phyloP scores from a whole-genome alignment of 1,140 invertebrate species.

The Sipha flava region DNA sequence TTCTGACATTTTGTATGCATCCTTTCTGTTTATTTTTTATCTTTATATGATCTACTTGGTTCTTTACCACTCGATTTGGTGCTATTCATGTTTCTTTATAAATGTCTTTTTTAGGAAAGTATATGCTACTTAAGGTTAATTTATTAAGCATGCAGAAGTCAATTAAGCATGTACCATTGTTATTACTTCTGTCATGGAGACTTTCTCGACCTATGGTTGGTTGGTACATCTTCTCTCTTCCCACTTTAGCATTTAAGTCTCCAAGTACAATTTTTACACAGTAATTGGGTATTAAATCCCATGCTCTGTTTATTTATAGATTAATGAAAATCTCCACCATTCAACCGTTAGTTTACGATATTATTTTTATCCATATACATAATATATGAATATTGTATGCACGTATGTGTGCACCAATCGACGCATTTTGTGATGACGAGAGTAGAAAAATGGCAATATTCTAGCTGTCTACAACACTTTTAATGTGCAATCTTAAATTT shows the following conservation, averaged over 20 bases:
- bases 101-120: neutral
- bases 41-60: neutral
- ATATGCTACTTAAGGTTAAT: neutral
- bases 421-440: too few species aligned
- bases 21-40: neutral
- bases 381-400: too few species aligned
- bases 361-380: too few species aligned
- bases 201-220: neutral
- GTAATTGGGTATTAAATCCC: neutral
- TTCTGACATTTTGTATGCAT: neutral
- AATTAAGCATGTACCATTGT: neutral
- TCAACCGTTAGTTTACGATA: too few species aligned
- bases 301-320: neutral
- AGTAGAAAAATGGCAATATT: too few species aligned
- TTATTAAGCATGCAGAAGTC: neutral
- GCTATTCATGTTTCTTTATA: neutral
- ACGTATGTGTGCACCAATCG: too few species aligned
- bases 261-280: neutral
- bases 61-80: neutral
- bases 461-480: too few species aligned
- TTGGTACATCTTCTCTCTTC: neutral
- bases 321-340: too few species aligned
- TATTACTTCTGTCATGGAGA: neutral
- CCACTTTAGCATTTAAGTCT: neutral
- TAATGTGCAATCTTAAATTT: too few species aligned